Evolutionary conservation across 53 echinoderm and acorn worm genomes (phyloP), one percentile per base, ranked within the genome.

Genomic region (Echinarachnius parma): DNA sequence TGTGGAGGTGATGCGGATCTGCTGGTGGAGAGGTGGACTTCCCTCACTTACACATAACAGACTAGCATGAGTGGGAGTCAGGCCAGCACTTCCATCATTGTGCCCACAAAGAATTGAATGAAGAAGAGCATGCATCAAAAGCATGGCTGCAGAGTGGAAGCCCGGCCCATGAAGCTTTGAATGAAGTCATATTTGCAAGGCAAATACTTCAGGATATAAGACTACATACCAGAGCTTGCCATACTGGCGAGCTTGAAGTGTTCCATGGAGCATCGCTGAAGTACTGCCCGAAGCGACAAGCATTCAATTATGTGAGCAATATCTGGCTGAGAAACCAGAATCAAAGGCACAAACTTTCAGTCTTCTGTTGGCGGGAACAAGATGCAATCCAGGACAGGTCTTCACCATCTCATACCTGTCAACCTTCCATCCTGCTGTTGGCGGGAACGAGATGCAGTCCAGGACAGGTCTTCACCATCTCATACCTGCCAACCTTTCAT

Each of bases 11-110:
- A 66, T 67, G 28, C n/a, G 0, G 39, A 39, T 3, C 3, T 66
- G 18, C 24, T 67, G 5, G 31, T 79, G 19, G 58, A 79, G 49
- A 77, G 31, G 53, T 77, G 61, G 47, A 60, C 60, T 2, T 76
- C 50, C 20, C 20, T 55, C 4, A 21, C 48, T 48, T 21, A 24
- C 78, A 64, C 64, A 78, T 64, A 15, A 62, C 48, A 45, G 61
- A 78, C 30, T 31, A 33, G 9, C 74, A 74, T 55, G 8, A 60
- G 19, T 29, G 60, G 60, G 31, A 25, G n/a, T 3, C 46, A 14
- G 60, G 60, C 14, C 28, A 68, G 20, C 46, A 49, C 9, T 47
- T 68, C 18, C 8, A 4, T 8, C 1, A 20, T 29, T 53, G 71
- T 53, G 1, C 23, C 9, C 71, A 71, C 31, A 0, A 21, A 31